Percentiles rank a stretch among this genome's conserved stretches.
These are phyloP conservation scores for Protodeltote pygarga DNA, from an alignment of 2,888 invertebrate genomes.

Conservation along the genomic window DNA sequence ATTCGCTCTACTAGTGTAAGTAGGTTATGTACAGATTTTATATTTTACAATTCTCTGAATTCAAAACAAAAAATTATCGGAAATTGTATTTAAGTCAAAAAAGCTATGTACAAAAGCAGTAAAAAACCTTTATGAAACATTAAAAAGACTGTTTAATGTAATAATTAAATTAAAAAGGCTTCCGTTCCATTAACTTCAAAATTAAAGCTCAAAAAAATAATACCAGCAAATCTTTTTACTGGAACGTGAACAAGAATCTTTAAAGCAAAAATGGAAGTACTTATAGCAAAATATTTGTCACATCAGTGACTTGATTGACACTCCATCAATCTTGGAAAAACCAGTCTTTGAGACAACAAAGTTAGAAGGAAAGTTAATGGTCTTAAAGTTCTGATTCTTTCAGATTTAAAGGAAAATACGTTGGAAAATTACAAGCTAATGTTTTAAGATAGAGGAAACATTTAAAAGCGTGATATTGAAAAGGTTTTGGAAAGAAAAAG, in stretches of 20 bases:
- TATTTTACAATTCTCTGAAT: too few relatives aligned
- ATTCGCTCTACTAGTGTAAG: too few relatives aligned
- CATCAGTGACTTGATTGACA: constrained; percentile 56
- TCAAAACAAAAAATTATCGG: too few relatives aligned
- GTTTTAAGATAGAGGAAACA: constrained; percentile 8
- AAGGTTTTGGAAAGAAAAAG: background rate
- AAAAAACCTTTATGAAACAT: too few relatives aligned
- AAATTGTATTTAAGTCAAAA: too few relatives aligned
- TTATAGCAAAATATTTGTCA: constrained; percentile 53
- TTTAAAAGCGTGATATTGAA: background rate
- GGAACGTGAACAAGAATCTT: constrained; percentile 22
- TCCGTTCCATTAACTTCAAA: constrained; percentile 23
- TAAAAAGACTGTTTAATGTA: too few relatives aligned
- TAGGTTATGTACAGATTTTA: too few relatives aligned
- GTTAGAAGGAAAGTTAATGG: constrained; percentile 41
- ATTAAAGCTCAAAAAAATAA: constrained; percentile 8
- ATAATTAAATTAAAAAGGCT: constrained; percentile 9
- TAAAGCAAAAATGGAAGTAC: constrained; percentile 33
- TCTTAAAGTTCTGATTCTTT: constrained; percentile 42
- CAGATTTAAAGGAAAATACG: constrained; percentile 22
- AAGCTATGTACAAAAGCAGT: too few relatives aligned
- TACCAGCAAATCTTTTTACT: constrained; percentile 28
- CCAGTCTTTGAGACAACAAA: constrained; percentile 45
- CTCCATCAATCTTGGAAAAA: constrained; percentile 51
- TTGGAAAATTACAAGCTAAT: constrained; percentile 18